Evolutionary conservation across 2,888 invertebrate genomes (phyloP), one percentile per base, ranked within the genome.

Genomic region (Hydroisotoma schaefferi): DNA sequence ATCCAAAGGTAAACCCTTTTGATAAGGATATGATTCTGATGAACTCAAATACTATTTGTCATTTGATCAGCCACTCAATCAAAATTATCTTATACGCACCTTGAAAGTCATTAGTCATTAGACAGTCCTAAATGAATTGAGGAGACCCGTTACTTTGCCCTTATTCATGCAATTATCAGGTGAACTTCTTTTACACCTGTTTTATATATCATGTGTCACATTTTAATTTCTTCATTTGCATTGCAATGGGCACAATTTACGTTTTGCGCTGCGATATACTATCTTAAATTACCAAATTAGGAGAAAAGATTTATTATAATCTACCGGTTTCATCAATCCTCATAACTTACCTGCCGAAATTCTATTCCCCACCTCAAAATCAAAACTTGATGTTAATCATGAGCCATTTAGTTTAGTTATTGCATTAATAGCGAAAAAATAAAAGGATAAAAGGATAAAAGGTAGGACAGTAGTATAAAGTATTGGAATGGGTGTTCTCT

Each of bases 51-150:
- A 15, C 18, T 6, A 43, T 43, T 43, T 43, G 20, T 43, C 43
- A 43, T 43, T 43, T 15, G 43, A 15, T 20, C 8, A 43, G 6
- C 6, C 6, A 10, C n/a, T 20, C 20, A 10, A 43, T 43, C 43
- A 43, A 43, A 33, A 43, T 43, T 18, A 43, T 43, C 43, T 43
- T 18, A 18, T 6, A 43, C 43, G 43, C 43, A 43, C 43, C 43
- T 43, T 43, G 12, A 10, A 43, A 8, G 6, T 6, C 6, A 15
- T 43, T 43, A 43, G 18, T 43, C 18, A 15, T 15, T 33, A 33
- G 8, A 18, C 43, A 43, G n/a, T n/a, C 43, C 12, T 20, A 43
- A 10, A n/a, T 43, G 43, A 18, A 6, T 6, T 6, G 20, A 43
- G 20, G 6, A 33, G 20, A 18, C 6, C 43, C 43, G 43, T 43